Evolutionary conservation across 1,140 invertebrate genomes (phyloP).

Genomic region (Calycopis cecrops): DNA sequence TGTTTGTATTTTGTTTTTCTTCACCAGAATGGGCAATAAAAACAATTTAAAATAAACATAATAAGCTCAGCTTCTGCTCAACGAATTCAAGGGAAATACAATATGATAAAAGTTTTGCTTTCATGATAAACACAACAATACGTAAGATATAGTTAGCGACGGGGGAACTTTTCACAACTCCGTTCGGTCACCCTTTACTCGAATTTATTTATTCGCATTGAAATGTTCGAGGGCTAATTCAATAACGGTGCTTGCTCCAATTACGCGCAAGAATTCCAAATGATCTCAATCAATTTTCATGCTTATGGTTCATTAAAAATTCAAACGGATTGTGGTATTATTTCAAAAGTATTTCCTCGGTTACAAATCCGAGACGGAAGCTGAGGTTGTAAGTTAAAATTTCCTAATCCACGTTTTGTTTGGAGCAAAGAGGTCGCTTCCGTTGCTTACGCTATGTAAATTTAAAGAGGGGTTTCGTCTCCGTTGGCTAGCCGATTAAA

Average conservation of each 20-base stretch:
- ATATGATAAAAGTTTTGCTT: conserved; percentile 20
- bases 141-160: conserved; percentile 24
- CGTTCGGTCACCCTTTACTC: conserved; percentile 36
- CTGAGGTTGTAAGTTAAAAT: conserved; percentile 61
- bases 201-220: conserved; percentile 49
- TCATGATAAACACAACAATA: conserved; percentile 13
- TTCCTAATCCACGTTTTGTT: conserved; percentile 54
- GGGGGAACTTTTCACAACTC: conserved; percentile 32
- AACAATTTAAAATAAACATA: neutral
- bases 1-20: too few species aligned
- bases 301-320: conserved; percentile 58
- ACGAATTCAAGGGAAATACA: conserved; percentile 4
- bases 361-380: conserved; percentile 48
- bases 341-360: conserved; percentile 59
- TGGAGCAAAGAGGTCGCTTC: conserved; percentile 52
- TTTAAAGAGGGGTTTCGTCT: conserved; percentile 50
- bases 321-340: conserved; percentile 56
- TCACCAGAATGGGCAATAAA: too few species aligned
- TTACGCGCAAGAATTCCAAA: conserved; percentile 62
- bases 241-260: conserved; percentile 48
- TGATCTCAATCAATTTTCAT: conserved; percentile 57
- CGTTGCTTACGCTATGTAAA: conserved; percentile 61
- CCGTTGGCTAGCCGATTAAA: conserved; percentile 53
- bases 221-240: conserved; percentile 59
- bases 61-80: neutral